A percentile compares a stretch with the other conserved stretches of the same genome.
Conservation (phyloP, 2,113 vertebrate species). For the Rhombomys opimus region DNA sequence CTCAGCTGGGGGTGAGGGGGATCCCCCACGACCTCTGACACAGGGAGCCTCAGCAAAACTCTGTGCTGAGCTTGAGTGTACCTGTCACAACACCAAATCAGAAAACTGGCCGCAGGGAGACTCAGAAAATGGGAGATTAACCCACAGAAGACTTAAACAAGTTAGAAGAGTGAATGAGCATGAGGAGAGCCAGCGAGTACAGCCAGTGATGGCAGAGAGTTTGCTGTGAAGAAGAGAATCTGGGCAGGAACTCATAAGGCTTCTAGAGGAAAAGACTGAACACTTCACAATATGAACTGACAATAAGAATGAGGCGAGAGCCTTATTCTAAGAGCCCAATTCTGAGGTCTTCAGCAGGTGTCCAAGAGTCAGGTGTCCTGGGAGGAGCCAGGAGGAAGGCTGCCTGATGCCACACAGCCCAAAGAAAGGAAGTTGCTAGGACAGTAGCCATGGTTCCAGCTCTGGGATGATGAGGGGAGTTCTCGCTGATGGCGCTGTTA, state of each 20-base stretch:
- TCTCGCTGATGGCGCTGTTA: not conserved
- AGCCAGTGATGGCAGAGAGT: not conserved
- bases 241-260: not conserved
- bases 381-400: not conserved
- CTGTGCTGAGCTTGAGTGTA: not conserved
- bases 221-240: not conserved
- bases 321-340: not conserved
- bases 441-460: no score
- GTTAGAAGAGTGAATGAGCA: not conserved
- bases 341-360: not conserved
- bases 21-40: not conserved
- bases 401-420: not conserved
- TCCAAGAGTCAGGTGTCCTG: not conserved
- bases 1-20: not conserved
- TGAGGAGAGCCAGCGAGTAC: fast-evolving
- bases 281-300: not conserved
- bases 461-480: not conserved
- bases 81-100: no score
- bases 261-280: not conserved
- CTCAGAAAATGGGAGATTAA: not conserved
- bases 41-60: not conserved
- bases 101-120: not conserved
- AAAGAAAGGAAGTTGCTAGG: not conserved
- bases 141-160: not conserved
- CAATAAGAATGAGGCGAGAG: not conserved